Evolutionary conservation across 2,113 vertebrate species (phyloP).

Genomic region (Epinephelus lanceolatus): DNA sequence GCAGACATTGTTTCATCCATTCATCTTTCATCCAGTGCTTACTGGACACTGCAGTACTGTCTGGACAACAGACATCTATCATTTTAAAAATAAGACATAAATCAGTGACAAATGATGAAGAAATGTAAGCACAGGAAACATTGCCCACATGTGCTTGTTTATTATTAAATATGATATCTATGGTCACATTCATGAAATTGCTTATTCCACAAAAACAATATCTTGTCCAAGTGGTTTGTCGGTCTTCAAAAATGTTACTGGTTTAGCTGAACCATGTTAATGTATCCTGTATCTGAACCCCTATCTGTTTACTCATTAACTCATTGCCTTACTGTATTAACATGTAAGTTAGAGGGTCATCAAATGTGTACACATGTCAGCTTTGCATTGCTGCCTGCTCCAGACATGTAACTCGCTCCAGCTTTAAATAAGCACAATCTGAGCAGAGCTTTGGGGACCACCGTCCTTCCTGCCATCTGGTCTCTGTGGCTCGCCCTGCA

Average conservation of each 20-base stretch:
- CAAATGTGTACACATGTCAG: conserved; percentile 38
- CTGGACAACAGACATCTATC: neutral
- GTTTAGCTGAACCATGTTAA: neutral
- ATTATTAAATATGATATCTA: neutral
- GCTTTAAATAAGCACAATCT: conserved; percentile 59
- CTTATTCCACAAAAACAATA: no score
- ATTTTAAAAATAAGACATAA: neutral
- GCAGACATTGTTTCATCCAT: conserved; percentile 3
- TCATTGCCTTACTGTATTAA: conserved; percentile 6
- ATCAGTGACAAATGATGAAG: neutral
- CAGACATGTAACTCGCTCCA: conserved; percentile 53
- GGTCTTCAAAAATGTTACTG: neutral
- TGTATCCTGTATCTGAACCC: neutral
- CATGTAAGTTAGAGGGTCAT: neutral
- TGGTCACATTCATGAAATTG: neutral
- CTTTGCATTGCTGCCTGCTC: conserved; percentile 22
- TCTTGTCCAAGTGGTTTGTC: neutral
- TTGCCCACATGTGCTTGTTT: neutral
- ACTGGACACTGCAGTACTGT: neutral
- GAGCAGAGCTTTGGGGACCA: conserved; percentile 45
- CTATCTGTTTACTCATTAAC: neutral
- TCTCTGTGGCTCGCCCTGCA: conserved; percentile 35
- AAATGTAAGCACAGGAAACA: neutral
- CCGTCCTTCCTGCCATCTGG: conserved; percentile 66
- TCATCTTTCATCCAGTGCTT: neutral